Percentiles rank a stretch among this genome's conserved stretches.
Conservation (phyloP, 2,113 vertebrate species). For the Podiceps cristatus region DNA sequence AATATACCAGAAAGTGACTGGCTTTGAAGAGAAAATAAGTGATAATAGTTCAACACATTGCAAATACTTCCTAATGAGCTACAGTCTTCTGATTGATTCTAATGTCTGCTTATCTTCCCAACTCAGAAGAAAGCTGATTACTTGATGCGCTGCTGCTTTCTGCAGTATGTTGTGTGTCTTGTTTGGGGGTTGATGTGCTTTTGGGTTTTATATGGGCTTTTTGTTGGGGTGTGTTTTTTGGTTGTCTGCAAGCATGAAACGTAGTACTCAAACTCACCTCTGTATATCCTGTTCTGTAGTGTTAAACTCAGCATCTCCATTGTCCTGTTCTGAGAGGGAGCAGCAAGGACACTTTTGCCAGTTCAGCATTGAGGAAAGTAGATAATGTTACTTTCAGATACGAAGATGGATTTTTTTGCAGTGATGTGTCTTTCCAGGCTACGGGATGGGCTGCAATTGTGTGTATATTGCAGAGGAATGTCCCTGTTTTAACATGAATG, state of each 20-base stretch:
- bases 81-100: background rate
- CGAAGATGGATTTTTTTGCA: background rate
- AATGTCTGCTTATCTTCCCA: background rate
- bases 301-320: background rate
- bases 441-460: background rate
- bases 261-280: background rate
- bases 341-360: background rate
- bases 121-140: background rate
- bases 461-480: background rate
- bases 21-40: background rate
- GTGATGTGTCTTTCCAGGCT: background rate
- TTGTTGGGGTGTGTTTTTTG: background rate
- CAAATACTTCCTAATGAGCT: background rate
- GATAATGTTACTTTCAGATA: background rate
- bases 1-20: background rate
- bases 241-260: background rate
- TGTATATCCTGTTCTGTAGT: background rate
- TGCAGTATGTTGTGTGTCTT: background rate
- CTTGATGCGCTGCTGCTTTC: background rate
- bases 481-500: background rate
- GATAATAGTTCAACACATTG: background rate
- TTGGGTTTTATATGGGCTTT: background rate
- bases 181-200: background rate
- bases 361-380: background rate
- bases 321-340: background rate